Base-by-base conservation (phyloP, 2,113 vertebrate genomes). In the Plecotus auritus region DNA sequence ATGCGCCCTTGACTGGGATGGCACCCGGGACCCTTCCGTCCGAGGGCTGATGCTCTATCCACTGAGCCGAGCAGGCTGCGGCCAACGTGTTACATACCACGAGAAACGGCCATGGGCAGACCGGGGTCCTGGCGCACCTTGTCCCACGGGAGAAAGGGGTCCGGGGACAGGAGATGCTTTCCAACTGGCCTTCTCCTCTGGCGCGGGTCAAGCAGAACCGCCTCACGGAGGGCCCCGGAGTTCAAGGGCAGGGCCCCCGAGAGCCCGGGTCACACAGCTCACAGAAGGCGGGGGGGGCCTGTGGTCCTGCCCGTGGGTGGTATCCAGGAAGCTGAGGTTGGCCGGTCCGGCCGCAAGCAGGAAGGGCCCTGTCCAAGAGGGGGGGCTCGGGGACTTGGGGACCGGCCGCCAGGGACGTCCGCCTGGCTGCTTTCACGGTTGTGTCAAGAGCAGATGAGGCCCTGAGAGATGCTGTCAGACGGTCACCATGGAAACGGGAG, bases 251-350 rank as follows among this genome's bases (percentile, higher is more conserved):
- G 35, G 35, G 22, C 20, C 72, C 16, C 70, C 3, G 9, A 18
- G 45, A 11, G 30, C 11, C 78, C 2, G 30, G 22, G 51, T 35
- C 30, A 2, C 3, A 17, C 22, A 26, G 45, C 0, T 22, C 54
- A 4, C 20, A 4, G 26, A 47, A 35, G 32, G n/a, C n/a, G 3
- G 49, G 59, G 37, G 49, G 59, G n/a, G 35, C 32, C 18, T 16
- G 47, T 3, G 13, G 23, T 51, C 76, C n/a, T 49, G 40, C 30
- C 28, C 1, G 5, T 0, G 3, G 17, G 8, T 0, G 6, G 37
- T 12, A 5, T 10, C 9, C 28, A 47, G 72, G 23, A 72, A 28
- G 9, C 51, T 23, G 85, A 56, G 66, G 35, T 30, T 10, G 28
- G 16, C 23, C 0, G 7, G 56, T 51, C 56, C 35, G 8, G 35